A percentile compares a stretch with the other conserved stretches of the same genome.
phyloP scores from a whole-genome alignment of 2,113 vertebrate genomes.

The Dromas ardeola region DNA sequence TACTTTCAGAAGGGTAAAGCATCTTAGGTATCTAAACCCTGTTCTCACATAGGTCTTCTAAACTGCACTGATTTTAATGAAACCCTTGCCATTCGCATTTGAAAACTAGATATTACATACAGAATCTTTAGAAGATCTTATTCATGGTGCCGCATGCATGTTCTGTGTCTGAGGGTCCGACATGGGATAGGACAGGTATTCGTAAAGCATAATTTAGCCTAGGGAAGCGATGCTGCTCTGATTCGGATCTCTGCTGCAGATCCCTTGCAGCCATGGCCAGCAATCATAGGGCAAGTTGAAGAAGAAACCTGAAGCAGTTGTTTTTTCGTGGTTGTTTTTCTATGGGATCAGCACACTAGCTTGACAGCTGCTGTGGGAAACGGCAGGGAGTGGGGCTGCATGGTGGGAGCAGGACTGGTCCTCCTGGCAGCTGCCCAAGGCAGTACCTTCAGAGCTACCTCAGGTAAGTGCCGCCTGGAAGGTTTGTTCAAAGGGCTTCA shows the following conservation, averaged over 20 bases:
- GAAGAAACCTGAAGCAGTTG: not conserved
- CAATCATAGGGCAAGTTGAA: not conserved
- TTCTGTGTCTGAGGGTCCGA: not conserved
- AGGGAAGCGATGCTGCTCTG: not conserved
- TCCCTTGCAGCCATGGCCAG: not conserved
- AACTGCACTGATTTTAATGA: not conserved
- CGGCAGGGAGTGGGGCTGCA: not conserved
- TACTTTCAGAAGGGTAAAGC: not conserved
- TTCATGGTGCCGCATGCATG: not conserved
- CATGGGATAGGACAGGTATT: not conserved
- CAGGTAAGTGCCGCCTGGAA: fast-evolving
- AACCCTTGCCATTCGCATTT: not conserved
- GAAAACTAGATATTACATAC: not conserved
- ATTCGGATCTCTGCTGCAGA: not conserved
- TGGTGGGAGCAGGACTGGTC: fast-evolving
- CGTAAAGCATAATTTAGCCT: not conserved
- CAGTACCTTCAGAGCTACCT: not conserved
- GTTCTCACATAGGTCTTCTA: not conserved
- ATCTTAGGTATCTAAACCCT: not conserved
- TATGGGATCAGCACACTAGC: too few relatives aligned
- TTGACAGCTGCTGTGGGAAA: not conserved
- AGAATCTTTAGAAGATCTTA: not conserved
- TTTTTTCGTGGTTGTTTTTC: not conserved
- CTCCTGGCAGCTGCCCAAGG: not conserved
- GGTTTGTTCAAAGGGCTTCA: not conserved